Evolutionary conservation across 2,113 vertebrate species (phyloP), one percentile per base, ranked within the genome.

Genomic region (Hoplias malabaricus): DNA sequence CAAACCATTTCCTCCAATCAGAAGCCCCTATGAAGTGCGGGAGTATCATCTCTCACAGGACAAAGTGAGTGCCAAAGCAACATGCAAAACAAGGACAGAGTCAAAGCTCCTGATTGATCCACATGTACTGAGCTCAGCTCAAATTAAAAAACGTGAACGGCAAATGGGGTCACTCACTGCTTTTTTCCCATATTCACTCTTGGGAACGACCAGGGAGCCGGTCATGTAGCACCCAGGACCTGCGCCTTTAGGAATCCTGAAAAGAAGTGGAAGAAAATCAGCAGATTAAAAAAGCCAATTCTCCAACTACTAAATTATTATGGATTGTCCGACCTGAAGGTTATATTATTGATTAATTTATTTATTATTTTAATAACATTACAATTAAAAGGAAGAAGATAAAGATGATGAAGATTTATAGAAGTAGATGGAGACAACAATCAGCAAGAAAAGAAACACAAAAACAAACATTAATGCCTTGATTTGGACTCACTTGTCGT

Each of bases 131-230:
- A 25, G 70, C n/a, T 23, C 38, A 19, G 29, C 19, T 25, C 59
- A 21, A 14, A 23, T 1, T 38, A 56, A 12, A 63, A 10, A 27
- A 59, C 9, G 11, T 29, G 16, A 19, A 63, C 13, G 42, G 33
- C 21, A 14, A 62, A 62, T 42, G 25, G 54, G 59, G 69, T 82
- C 88, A 98, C 97, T 99, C 90, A 99, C 97, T 90, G 96, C 96
- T 97, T 99, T 99, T 90, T 99, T 99, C 84, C 96, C 96, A 84
- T 94, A 95, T 81, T 99, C 98, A 73, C 94, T 95, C 93, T 99
- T 99, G 59, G 98, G 94, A 50, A 98, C 84, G 0, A 95, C 93
- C 54, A 99, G 90, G 65, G 95, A 96, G 81, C 98, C 98, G 77
- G 93, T 88, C 69, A 99, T 94, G 27, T 96, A 99, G 77, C 98